phyloP scores from a whole-genome alignment of 1,140 invertebrate species.

The Camponotus floridanus region DNA sequence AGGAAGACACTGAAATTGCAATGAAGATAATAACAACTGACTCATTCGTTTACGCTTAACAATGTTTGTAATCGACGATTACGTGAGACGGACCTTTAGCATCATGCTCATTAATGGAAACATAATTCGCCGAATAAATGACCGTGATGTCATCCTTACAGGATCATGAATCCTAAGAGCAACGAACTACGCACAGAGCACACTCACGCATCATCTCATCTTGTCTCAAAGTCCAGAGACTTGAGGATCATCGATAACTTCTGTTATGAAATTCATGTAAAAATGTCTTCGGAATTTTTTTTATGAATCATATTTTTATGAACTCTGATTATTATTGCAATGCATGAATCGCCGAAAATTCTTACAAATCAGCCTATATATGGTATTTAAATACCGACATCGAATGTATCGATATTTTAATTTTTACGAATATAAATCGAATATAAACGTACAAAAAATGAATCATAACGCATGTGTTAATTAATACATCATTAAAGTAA shows the following conservation, averaged over 20 bases:
- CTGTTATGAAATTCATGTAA: neutral
- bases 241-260: neutral
- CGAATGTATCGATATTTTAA: neutral
- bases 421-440: neutral
- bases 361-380: too few relatives aligned
- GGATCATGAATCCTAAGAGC: slow-evolving; percentile 39
- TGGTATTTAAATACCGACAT: neutral
- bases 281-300: neutral
- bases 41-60: slow-evolving; percentile 39
- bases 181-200: slow-evolving; percentile 15
- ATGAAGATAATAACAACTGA: slow-evolving; percentile 39
- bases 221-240: slow-evolving; percentile 30
- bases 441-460: neutral
- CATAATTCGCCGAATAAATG: slow-evolving; percentile 48
- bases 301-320: neutral
- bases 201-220: slow-evolving; percentile 3
- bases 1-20: slow-evolving; percentile 33
- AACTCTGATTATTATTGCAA: neutral
- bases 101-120: slow-evolving; percentile 43
- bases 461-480: neutral
- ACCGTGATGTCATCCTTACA: slow-evolving; percentile 12
- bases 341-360: neutral
- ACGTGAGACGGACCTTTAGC: slow-evolving; percentile 61
- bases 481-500: neutral
- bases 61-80: slow-evolving; percentile 61